phyloP scores from a whole-genome alignment of 2,797 vertebrate species.

The Glossophaga mutica region DNA sequence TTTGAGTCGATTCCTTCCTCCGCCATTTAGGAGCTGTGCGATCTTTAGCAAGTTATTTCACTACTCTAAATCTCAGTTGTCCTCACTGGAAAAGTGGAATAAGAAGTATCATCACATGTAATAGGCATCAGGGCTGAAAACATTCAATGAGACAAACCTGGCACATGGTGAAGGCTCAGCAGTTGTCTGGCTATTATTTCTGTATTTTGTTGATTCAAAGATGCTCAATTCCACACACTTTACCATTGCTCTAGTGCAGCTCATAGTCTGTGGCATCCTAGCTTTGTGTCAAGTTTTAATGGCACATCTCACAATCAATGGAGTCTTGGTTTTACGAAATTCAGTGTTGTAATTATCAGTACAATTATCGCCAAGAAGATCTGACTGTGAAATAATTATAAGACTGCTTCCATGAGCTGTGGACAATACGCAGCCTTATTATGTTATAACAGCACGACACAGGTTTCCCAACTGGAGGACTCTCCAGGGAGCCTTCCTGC shows the following conservation, averaged over 20 bases:
- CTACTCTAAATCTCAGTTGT: neutral
- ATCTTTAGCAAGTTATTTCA: neutral
- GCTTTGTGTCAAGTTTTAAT: neutral
- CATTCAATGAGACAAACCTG: neutral
- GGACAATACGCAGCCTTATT: neutral
- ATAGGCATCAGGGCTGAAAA: neutral
- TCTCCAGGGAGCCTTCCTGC: neutral
- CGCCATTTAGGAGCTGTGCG: neutral
- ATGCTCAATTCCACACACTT: neutral
- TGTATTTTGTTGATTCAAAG: neutral
- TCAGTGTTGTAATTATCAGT: neutral
- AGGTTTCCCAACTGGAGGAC: neutral
- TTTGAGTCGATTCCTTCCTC: neutral
- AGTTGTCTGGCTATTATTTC: neutral
- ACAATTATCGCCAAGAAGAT: neutral
- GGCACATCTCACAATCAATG: neutral
- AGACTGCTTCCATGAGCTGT: neutral
- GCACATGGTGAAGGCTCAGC: neutral
- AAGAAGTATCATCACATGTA: neutral
- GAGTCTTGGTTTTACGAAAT: slow-evolving; percentile 4
- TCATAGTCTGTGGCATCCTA: neutral
- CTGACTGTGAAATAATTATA: neutral
- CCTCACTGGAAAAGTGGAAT: neutral
- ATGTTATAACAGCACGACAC: neutral
- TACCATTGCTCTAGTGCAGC: neutral